A percentile compares a stretch with the other conserved stretches of the same genome.
These are phyloP conservation scores for Coleophora flavipennella DNA, from an alignment of 2,888 invertebrate genomes.

Conservation along the genomic window DNA sequence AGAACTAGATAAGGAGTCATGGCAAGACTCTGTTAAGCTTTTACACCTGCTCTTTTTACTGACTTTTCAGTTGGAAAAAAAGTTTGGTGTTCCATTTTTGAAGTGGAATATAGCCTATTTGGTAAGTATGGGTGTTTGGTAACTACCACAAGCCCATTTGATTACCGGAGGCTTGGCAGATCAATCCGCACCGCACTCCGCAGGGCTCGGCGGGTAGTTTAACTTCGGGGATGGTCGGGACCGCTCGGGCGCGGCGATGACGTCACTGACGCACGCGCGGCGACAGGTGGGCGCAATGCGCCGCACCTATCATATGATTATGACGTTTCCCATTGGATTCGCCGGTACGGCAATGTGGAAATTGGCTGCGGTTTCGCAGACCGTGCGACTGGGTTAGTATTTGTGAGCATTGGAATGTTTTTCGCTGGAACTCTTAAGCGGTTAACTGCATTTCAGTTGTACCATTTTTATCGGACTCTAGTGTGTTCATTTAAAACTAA, in stretches of 20 bases:
- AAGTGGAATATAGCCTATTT: too few species aligned
- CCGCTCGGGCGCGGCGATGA: conserved; percentile 38
- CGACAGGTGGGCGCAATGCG: conserved; percentile 72
- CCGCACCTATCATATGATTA: conserved; percentile 68
- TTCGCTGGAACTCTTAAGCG: too few species aligned
- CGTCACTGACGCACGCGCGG: conserved; percentile 69
- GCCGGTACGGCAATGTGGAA: conserved; percentile 1
- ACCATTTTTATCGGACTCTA: too few species aligned
- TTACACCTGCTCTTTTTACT: conserved; percentile 7
- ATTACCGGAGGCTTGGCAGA: conserved; percentile 45
- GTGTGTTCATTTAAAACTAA: too few species aligned
- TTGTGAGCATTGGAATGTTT: too few species aligned
- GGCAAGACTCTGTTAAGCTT: conserved; percentile 28
- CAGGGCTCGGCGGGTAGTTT: too few species aligned
- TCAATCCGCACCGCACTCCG: conserved; percentile 38
- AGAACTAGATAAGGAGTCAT: conserved; percentile 57
- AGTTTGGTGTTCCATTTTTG: too few species aligned
- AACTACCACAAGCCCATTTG: conserved; percentile 28
- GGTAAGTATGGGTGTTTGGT: too few species aligned
- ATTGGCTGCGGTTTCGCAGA: too few species aligned
- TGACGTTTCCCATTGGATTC: conserved; percentile 61
- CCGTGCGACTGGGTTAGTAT: too few species aligned
- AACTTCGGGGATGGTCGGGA: conserved; percentile 26
- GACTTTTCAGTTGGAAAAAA: neutral
- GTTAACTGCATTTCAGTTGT: too few species aligned